Evolutionary conservation across 2,888 invertebrate genomes (phyloP), one percentile per base, ranked within the genome.

Genomic region (Diarsia brunnea): DNA sequence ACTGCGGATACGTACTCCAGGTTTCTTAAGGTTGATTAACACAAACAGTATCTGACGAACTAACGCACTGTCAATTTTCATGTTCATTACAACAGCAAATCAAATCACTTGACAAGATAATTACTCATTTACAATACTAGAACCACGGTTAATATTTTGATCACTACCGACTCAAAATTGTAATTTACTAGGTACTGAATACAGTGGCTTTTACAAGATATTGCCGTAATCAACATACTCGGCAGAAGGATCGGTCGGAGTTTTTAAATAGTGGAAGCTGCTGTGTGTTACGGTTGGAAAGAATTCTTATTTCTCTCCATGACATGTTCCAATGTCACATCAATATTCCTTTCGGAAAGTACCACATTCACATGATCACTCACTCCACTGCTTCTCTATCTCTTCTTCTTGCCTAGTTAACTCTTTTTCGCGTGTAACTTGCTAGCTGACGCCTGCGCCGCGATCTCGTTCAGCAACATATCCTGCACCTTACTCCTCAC

Each of bases 401-500:
- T 84, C 19, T 84, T 87, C 64, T 80, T 86, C 11, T 38, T 38
- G n/a, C 21, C 51, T 11, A 55, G 61, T 77, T 76, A 87, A 65
- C 85, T 84, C 19, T 84, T 87, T 61, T 80, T 87, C 11, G 70
- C 21, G 14, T 79, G 79, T 55, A 65, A 74, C 38, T 81, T 74
- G 16, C 45, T 78, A 47, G 66, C 70, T n/a, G 82, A 81, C 10
- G 77, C n/a, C 45, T 90, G 88, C n/a, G 89, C 84, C 4, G 89
- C 89, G 12, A 93, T 86, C 78, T 94, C 94, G 24, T 89, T 90
- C 12, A 93, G 73, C 68, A 95, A 69, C 84, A 95, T 89, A 49
- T 94, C 91, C 60, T 95, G 94, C 82, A 95, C 93, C 73, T 91
- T 94, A 80, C 89, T 93, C 67, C 94, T 89, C 4, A 94, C 89